Conservation (phyloP, 2,888 invertebrate genomes). For the Prosopocoilus inquinatus region DNA sequence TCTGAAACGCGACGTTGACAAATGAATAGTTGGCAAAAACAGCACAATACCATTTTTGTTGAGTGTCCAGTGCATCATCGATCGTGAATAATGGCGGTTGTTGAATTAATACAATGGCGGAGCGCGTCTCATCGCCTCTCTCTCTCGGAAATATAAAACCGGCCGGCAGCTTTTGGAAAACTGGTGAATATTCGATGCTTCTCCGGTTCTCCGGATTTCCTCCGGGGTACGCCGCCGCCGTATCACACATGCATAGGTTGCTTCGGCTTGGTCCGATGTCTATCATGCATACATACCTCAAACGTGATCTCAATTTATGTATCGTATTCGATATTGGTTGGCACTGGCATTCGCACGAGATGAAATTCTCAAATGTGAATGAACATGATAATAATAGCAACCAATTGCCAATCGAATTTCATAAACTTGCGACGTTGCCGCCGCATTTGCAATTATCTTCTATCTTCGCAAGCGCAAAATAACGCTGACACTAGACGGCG, state of each 20-base stretch:
- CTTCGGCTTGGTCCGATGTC: conserved; percentile 20
- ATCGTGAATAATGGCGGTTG: too few relatives aligned
- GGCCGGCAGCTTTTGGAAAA: conserved; percentile 10
- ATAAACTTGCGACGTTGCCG: too few relatives aligned
- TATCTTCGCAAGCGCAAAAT: too few relatives aligned
- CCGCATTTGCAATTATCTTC: too few relatives aligned
- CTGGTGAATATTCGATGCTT: conserved; percentile 24
- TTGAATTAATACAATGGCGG: too few relatives aligned
- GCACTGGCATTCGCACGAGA: background rate
- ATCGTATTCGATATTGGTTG: conserved; percentile 23
- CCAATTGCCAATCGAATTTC: too few relatives aligned
- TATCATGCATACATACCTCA: conserved; percentile 25
- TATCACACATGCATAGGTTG: conserved; percentile 26
- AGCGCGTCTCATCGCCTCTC: too few relatives aligned
- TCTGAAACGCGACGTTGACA: conserved; percentile 25
- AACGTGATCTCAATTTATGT: conserved; percentile 29
- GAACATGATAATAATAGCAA: too few relatives aligned
- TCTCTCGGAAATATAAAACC: too few relatives aligned
- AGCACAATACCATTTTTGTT: background rate
- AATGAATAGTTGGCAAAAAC: conserved; percentile 3
- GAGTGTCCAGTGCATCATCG: too few relatives aligned
- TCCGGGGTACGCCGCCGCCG: conserved; percentile 21
- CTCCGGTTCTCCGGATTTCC: conserved; percentile 15
- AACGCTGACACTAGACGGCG: too few relatives aligned
- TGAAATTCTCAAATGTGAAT: too few relatives aligned